These are phyloP conservation scores for Premnoplex brunnescens DNA, from an alignment of 2,797 vertebrate genomes.

Conservation along the genomic window DNA sequence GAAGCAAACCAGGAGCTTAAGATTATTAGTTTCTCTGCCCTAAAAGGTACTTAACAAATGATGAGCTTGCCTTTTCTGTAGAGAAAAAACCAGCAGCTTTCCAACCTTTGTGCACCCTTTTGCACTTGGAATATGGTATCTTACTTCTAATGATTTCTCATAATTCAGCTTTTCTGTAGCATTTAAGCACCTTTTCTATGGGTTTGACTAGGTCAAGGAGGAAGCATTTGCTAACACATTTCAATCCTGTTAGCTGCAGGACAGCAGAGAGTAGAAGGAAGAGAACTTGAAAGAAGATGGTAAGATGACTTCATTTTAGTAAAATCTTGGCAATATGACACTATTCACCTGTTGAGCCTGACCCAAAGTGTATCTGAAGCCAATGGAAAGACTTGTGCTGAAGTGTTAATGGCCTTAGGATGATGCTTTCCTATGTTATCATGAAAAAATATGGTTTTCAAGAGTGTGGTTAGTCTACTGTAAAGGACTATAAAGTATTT, in stretches of 20 bases:
- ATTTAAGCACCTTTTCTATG: background rate
- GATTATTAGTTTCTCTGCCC: background rate
- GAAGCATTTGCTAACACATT: background rate
- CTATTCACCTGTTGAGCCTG: background rate
- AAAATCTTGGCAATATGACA: background rate
- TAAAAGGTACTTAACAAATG: background rate
- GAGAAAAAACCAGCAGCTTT: background rate
- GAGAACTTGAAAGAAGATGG: background rate
- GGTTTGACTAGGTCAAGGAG: background rate
- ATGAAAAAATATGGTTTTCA: background rate
- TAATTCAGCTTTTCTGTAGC: background rate
- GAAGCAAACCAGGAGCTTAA: background rate
- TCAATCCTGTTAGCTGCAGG: background rate
- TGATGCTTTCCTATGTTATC: background rate
- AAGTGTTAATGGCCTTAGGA: background rate
- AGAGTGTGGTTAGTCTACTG: background rate
- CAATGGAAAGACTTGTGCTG: background rate
- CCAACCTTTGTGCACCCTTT: background rate
- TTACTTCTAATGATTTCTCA: background rate
- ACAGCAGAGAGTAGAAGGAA: background rate
- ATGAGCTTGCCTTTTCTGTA: background rate
- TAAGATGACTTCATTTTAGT: background rate
- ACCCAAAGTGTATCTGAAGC: background rate
- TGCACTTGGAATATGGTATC: background rate
- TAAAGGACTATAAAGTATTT: fast-evolving